Evolutionary conservation across 1,140 invertebrate genomes (phyloP).

Genomic region (Hermatobates lingyangjiaoensis): DNA sequence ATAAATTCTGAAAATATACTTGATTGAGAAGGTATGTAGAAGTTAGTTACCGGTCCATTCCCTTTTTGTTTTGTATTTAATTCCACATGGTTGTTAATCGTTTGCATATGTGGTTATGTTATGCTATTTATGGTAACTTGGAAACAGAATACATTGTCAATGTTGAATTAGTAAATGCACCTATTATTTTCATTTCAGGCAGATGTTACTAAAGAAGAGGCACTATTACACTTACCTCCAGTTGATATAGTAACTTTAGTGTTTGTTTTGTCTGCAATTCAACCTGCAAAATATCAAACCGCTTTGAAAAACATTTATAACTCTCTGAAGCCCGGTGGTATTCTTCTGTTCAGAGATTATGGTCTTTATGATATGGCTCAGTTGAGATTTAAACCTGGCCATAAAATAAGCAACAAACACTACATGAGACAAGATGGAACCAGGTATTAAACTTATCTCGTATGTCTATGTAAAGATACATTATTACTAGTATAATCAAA

Average conservation of each 20-base stretch:
- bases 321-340: conserved; percentile 58
- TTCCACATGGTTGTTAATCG: not conserved
- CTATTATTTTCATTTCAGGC: not conserved
- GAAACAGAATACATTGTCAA: too few species aligned
- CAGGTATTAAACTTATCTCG: too few species aligned
- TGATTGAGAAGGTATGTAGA: too few species aligned
- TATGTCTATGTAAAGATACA: too few species aligned
- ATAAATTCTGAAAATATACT: too few species aligned
- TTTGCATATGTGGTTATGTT: not conserved
- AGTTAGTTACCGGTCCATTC: not conserved
- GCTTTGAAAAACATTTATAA: conserved; percentile 48
- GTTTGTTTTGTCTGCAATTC: conserved; percentile 62
- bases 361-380: conserved; percentile 97
- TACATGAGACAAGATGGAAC: conserved; percentile 97
- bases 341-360: conserved; percentile 87
- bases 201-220: not conserved
- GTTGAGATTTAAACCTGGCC: conserved; percentile 75
- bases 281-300: conserved; percentile 53
- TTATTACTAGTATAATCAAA: too few species aligned
- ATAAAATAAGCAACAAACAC: conserved; percentile 85
- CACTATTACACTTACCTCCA: not conserved
- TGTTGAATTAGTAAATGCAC: not conserved
- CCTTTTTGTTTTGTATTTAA: not conserved
- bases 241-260: conserved; percentile 52
- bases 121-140: not conserved